Evolutionary conservation across 2,797 vertebrate genomes (phyloP), one percentile per base, ranked within the genome.

Genomic region (Merluccius polli): DNA sequence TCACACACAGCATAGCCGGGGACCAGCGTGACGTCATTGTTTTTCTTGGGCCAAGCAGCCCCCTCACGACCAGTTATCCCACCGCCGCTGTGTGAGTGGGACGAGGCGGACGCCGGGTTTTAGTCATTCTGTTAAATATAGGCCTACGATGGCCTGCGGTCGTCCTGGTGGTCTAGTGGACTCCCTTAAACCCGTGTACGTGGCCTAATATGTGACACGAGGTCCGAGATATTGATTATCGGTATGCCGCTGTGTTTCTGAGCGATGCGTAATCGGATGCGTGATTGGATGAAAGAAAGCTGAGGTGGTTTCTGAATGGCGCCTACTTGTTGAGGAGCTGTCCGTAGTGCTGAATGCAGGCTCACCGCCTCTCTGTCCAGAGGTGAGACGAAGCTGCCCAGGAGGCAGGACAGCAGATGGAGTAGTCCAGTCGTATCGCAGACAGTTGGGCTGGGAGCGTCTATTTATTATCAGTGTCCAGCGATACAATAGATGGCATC

Each of bases 321-420:
- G 68, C 73, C 69, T 7, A 73, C 68, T 73, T 71, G 76, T 73
- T 71, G 31, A 73, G 81, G 88, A 87, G 78, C 90, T 91, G 87
- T 91, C 91, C 89, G 36, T 73, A 87, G 90, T 92, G 77, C 91
- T 93, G 91, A 91, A 88, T 52, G 52, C 72, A 71, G 80, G 73
- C 73, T 78, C 8, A 77, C 78, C 18, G 79, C 30, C 2, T 35
- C 33, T 35, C 33, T 35, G 33, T n/a, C n/a, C n/a, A n/a, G n/a
- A n/a, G n/a, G 52, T 7, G 52, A 59, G 24, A 65, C 1, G n/a
- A 12, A 27, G 59, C 9, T 11, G 9, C n/a, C 13, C 10, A 65
- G 21, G 9, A 59, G 21, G 59, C 59, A 65, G 27, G n/a, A 65
- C 59, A 65, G 10, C 59, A 13, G 10, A 27, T 65, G 59, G 59